Percentiles rank a stretch among this genome's conserved stretches.
These are phyloP conservation scores for Dorcus hopei DNA, from an alignment of 2,888 invertebrate species.

Conservation along the genomic window DNA sequence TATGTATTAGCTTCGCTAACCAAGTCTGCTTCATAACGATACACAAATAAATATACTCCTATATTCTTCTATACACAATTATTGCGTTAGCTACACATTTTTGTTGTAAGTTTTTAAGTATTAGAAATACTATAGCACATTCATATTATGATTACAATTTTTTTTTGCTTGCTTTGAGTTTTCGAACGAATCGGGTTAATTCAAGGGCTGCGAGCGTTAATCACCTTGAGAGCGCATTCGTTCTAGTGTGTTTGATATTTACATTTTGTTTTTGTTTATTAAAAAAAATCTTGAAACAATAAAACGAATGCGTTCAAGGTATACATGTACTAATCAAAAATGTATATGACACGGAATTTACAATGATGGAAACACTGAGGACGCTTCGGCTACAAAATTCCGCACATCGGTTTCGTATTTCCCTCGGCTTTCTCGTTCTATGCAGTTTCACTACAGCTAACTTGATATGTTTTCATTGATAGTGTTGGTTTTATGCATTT, in stretches of 20 bases:
- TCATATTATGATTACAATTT: conserved; percentile 18
- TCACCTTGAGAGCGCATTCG: too few species aligned
- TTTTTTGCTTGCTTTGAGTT: conserved; percentile 5
- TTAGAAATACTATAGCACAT: conserved; percentile 42
- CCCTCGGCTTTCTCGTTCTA: conserved; percentile 7
- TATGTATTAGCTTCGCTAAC: conserved; percentile 11
- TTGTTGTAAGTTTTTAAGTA: conserved; percentile 27
- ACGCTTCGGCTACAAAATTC: too few species aligned
- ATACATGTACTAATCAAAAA: too few species aligned
- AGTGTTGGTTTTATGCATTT: conserved; percentile 24
- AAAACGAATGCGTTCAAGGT: too few species aligned
- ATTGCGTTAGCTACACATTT: conserved; percentile 53
- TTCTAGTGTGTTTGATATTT: too few species aligned
- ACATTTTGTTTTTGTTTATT: too few species aligned
- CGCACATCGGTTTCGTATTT: not conserved
- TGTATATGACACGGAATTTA: too few species aligned
- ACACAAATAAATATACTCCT: conserved; percentile 5
- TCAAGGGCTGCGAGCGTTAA: not conserved
- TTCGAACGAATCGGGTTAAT: not conserved
- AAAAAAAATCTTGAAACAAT: too few species aligned
- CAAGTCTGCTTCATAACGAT: not conserved
- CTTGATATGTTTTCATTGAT: conserved; percentile 33
- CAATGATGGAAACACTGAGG: too few species aligned
- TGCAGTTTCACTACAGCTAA: conserved; percentile 26
- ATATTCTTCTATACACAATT: conserved; percentile 42